Evolutionary conservation across 2,888 invertebrate species (phyloP).

Genomic region (Peribatodes rhomboidaria): DNA sequence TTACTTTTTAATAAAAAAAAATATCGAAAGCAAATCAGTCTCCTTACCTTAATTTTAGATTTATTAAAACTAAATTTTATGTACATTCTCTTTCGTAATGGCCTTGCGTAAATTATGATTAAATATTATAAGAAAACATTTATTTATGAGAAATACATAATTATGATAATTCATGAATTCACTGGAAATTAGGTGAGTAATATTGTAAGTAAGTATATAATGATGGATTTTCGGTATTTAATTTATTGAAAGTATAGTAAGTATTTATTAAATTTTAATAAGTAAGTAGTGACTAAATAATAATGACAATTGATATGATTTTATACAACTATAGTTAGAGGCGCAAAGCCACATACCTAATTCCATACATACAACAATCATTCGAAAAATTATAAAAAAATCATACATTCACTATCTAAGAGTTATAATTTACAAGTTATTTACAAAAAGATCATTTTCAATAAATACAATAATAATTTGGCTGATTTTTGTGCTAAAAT

Average conservation of each 20-base stretch:
- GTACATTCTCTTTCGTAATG: slow-evolving; percentile 65
- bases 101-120: slow-evolving; percentile 13
- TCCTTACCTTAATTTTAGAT: slow-evolving; percentile 76
- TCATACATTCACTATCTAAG: slow-evolving; percentile 80
- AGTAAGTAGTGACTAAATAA: slow-evolving; percentile 16
- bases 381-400: slow-evolving; percentile 52
- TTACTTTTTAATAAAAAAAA: slow-evolving; percentile 55
- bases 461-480: slow-evolving; percentile 81
- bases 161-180: background rate
- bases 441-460: slow-evolving; percentile 74
- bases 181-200: slow-evolving; percentile 11
- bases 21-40: slow-evolving; percentile 81
- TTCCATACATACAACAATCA: slow-evolving; percentile 53
- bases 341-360: slow-evolving; percentile 47
- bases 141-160: slow-evolving; percentile 20
- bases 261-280: background rate
- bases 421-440: slow-evolving; percentile 80
- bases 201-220: background rate
- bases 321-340: slow-evolving; percentile 31
- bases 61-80: slow-evolving; percentile 71
- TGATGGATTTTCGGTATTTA: background rate
- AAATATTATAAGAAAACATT: slow-evolving; percentile 17
- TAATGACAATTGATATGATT: slow-evolving; percentile 39
- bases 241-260: slow-evolving; percentile 6
- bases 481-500: slow-evolving; percentile 60